Base-by-base conservation (phyloP, 2,797 vertebrate species). In the Pteropus rufus region DNA sequence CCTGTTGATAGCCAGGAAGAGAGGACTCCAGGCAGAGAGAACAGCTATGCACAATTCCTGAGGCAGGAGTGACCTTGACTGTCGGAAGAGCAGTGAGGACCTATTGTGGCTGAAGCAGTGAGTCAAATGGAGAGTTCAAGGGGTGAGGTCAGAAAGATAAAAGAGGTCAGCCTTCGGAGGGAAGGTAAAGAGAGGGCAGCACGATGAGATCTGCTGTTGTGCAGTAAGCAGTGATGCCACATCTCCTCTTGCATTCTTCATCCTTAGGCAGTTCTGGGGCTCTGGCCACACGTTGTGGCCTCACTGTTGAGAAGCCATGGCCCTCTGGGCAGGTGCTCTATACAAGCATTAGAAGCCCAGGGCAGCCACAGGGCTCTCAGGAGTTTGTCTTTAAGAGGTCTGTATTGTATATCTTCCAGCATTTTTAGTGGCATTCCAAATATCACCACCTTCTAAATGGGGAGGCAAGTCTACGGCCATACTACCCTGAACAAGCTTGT, bases 361-460 rank as follows among this genome's bases (percentile, higher is more conserved):
- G 36, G 46, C 73, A 60, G 49, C 52, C 80, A 1, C 1, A 12
- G 62, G n/a, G 12, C 69, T 82, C 69, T 70, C 29, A 56, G 62
- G 41, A 88, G 21, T 81, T 80, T 6, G 6, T 70, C 62, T 93
- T 76, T 81, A 65, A 92, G 67, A 56, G 34, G 23, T 46, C 29
- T 44, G 0, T 34, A 62, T 90, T 89, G 86, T 86, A 65, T 88
- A 21, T 72, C 34, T 89, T 91, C 34, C 10, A 56, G n/a, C 62
- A 60, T 46, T 96, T 85, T 94, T 90, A 83, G 49, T 96, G 52
- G 19, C 60, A 81, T 92, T 36, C 24, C 39, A 88, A 69, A 72
- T 77, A 36, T 76, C 18, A 64, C 44, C 12, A 39, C 60, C 29
- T 46, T 80, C 19, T 91, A 77, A 88, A 65, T 24, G 3, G 81